phyloP scores from a whole-genome alignment of 2,113 vertebrate genomes.

The Gopherus evgoodei region DNA sequence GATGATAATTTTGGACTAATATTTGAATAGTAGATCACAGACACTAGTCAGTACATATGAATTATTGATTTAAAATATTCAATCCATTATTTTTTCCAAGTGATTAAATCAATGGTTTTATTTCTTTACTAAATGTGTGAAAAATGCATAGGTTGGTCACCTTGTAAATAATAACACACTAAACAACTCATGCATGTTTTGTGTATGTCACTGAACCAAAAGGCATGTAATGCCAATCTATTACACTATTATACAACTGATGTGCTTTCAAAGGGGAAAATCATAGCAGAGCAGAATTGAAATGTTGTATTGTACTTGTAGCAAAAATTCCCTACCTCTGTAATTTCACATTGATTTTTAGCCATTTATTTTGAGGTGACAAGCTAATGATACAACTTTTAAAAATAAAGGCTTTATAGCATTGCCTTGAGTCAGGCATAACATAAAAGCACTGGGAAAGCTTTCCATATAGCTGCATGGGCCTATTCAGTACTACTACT shows the following conservation, averaged over 20 bases:
- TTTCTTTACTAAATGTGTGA: no score
- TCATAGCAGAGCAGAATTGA: not conserved
- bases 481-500: accelerated
- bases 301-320: not conserved
- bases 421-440: not conserved
- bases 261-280: not conserved
- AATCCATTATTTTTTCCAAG: no score
- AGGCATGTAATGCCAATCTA: no score
- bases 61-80: no score
- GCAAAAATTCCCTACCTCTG: not conserved
- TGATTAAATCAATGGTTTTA: no score
- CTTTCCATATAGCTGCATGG: not conserved
- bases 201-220: no score
- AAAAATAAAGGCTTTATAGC: not conserved
- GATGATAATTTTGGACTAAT: no score
- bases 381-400: not conserved
- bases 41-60: no score
- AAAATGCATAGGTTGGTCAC: no score
- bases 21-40: no score
- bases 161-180: no score
- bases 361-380: not conserved
- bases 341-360: not conserved
- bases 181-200: no score
- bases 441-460: not conserved
- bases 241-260: not conserved